These are phyloP conservation scores for Steatornis caripensis DNA, from an alignment of 2,113 vertebrate species.

Conservation along the genomic window DNA sequence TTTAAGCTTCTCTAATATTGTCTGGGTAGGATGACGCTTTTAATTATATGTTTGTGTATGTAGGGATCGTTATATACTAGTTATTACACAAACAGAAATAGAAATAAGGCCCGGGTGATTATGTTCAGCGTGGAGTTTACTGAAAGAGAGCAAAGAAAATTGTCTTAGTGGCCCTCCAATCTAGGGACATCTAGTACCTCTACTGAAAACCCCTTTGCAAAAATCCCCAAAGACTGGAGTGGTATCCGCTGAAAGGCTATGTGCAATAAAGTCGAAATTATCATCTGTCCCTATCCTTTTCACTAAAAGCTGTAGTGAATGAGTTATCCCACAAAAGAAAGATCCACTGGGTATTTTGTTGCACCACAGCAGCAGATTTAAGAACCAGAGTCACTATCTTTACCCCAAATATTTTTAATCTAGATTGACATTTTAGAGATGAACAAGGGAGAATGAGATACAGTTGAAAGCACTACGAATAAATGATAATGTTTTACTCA, in stretches of 20 bases:
- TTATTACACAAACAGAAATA: background rate
- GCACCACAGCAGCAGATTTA: background rate
- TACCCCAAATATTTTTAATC: background rate
- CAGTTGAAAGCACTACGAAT: background rate
- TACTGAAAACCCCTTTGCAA: background rate
- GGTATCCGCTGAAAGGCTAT: background rate
- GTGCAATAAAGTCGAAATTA: background rate
- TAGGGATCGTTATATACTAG: background rate
- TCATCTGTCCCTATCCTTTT: background rate
- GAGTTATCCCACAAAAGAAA: background rate
- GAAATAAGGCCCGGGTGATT: background rate
- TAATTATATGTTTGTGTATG: background rate
- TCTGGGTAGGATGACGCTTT: background rate
- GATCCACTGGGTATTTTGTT: background rate
- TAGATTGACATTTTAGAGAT: background rate
- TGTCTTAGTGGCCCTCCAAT: background rate
- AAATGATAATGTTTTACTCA: background rate
- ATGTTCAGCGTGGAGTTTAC: background rate
- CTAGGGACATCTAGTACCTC: background rate
- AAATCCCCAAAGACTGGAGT: background rate
- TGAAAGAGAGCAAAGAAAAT: background rate
- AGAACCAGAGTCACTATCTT: background rate
- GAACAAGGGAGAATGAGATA: background rate
- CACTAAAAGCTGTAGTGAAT: background rate
- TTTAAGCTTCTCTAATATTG: background rate